phyloP scores from a whole-genome alignment of 92 coral and sea anemone genomes.

The Zoanthus gigantus region DNA sequence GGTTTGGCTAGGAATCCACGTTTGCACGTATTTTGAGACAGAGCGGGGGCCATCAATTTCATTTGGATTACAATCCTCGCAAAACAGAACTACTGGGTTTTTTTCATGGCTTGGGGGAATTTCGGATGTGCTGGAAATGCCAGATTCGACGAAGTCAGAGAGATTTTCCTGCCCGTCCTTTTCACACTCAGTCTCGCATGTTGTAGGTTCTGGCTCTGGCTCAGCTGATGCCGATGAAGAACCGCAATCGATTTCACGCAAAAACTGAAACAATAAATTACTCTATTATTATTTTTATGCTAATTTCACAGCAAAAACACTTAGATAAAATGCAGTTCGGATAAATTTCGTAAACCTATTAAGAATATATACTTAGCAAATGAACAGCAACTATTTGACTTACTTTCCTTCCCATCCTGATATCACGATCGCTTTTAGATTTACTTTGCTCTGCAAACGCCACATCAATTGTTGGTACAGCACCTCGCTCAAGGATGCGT shows the following conservation, averaged over 20 bases:
- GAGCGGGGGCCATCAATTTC: not conserved
- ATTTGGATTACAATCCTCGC: not conserved
- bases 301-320: not conserved
- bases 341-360: too few species aligned
- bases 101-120: not conserved
- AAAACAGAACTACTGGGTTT: not conserved
- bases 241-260: not conserved
- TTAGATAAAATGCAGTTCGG: not conserved
- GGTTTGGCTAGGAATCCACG: constrained; percentile 8
- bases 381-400: not conserved
- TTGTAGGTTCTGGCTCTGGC: not conserved
- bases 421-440: not conserved
- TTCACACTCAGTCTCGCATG: not conserved
- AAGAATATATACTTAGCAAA: not conserved
- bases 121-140: constrained; percentile 9
- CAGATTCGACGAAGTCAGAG: not conserved
- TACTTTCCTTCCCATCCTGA: not conserved
- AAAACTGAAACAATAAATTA: not conserved
- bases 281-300: not conserved
- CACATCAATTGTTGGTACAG: not conserved
- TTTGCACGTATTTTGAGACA: constrained; percentile 16
- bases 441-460: not conserved
- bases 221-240: not conserved
- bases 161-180: constrained; percentile 7
- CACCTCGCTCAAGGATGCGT: not conserved